Percentiles rank a stretch among this genome's conserved stretches.
These are phyloP conservation scores for Marmota flaviventris DNA, from an alignment of 2,113 vertebrate species.

Conservation along the genomic window DNA sequence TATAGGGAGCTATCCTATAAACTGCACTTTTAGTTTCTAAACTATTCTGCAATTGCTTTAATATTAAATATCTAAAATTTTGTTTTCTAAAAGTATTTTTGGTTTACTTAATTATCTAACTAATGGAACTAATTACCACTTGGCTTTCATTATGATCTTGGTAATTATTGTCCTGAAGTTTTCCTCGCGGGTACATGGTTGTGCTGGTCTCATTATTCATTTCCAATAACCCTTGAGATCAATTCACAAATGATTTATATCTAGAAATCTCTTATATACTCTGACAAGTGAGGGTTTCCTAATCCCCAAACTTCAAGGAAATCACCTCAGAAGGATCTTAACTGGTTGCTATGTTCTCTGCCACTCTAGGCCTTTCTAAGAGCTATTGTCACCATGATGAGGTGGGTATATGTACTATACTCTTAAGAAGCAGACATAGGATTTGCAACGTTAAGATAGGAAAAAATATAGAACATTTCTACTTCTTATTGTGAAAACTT, in stretches of 20 bases:
- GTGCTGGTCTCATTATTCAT: neutral
- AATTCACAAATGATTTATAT: constrained; percentile 21
- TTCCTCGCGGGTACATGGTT: constrained; percentile 6
- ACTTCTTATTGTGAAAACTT: constrained; percentile 2
- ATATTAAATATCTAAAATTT: constrained; percentile 54
- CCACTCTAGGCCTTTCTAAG: neutral
- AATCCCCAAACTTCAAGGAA: neutral
- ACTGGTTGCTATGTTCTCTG: neutral
- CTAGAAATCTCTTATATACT: neutral
- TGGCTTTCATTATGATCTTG: constrained; percentile 48
- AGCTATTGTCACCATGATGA: neutral
- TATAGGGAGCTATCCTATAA: neutral
- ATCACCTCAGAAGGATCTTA: neutral
- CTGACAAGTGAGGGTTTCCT: neutral
- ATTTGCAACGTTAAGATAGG: neutral
- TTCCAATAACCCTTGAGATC: constrained; percentile 7
- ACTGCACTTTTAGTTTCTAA: constrained; percentile 24
- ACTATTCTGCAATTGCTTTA: constrained; percentile 44
- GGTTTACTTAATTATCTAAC: constrained; percentile 65
- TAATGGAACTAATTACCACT: constrained; percentile 52
- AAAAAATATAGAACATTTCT: neutral
- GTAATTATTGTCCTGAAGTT: constrained; percentile 54
- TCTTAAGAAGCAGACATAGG: neutral
- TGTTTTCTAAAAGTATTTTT: constrained; percentile 62
- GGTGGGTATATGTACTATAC: neutral